phyloP scores from a whole-genome alignment of 2,797 vertebrate species.

The Enteromius thamalakanensis region DNA sequence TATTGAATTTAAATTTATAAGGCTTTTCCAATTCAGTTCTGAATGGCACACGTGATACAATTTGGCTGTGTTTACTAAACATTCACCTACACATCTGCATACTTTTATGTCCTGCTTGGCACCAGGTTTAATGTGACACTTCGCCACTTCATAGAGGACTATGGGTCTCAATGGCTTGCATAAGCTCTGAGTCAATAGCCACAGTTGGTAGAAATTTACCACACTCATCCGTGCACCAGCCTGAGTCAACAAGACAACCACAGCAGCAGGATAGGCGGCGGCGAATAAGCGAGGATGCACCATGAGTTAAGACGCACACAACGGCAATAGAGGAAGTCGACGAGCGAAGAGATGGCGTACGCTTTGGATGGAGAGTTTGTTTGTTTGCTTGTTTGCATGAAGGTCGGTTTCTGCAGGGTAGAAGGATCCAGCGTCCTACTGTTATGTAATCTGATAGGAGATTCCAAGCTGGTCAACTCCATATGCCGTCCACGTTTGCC shows the following conservation, averaged over 20 bases:
- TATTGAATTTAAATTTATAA: not conserved
- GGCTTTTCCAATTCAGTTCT: not conserved
- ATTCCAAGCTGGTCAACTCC: slow-evolving; percentile 73
- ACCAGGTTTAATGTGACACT: not conserved
- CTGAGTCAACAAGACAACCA: slow-evolving; percentile 38
- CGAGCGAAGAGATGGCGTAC: slow-evolving; percentile 58
- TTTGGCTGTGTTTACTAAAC: not conserved
- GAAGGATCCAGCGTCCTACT: slow-evolving; percentile 75
- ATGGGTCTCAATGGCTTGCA: not conserved
- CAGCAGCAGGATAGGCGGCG: not conserved
- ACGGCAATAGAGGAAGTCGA: slow-evolving; percentile 31
- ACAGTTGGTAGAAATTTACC: slow-evolving; percentile 47
- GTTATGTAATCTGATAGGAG: slow-evolving; percentile 81
- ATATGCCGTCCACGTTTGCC: slow-evolving; percentile 76
- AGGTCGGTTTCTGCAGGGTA: slow-evolving; percentile 74
- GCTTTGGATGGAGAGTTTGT: slow-evolving; percentile 64
- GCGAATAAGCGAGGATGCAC: not conserved
- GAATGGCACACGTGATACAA: not conserved
- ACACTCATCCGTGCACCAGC: slow-evolving; percentile 37
- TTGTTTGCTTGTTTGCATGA: slow-evolving; percentile 64
- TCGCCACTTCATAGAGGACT: not conserved
- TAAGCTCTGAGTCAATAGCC: slow-evolving; percentile 30
- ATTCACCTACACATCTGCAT: not conserved
- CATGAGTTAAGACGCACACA: not conserved
- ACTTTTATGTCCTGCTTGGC: not conserved